Base-by-base conservation (phyloP, 2,113 vertebrate genomes). In the Garra rufa region DNA sequence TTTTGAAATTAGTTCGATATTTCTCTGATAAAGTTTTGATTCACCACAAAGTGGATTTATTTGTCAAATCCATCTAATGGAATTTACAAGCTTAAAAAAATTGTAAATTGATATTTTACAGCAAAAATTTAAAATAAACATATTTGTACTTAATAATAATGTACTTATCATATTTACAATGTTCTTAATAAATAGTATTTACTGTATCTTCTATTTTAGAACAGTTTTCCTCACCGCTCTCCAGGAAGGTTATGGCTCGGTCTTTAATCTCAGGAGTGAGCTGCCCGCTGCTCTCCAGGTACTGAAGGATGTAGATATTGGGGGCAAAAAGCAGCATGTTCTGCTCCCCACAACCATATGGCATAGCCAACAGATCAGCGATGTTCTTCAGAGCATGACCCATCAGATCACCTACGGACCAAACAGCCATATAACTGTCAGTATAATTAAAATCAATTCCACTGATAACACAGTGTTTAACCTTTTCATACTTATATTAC, bases 251-350 rank as follows among this genome's bases (percentile, higher is more conserved):
- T 7, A 2, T 3, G 11, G 88, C 86, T 48, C 24, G 61, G n/a
- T 1, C 57, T 61, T 13, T 55, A 52, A 89, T 88, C 14, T 43
- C 69, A 1, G 78, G 19, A 2, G 88, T 87, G 70, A 89, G 82
- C 82, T 86, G 88, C 38, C 91, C 82, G 26, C 94, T 95, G 88
- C 90, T 88, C 76, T 93, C 89, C 75, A 96, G 90, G 81, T 96
- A 96, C 73, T 87, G 73, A 61, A 95, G 91, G 71, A 96, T 85
- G 74, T 94, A 96, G 92, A 97, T 95, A 81, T 97, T 96, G 10
- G 96, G 96, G 6, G 95, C 96, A n/a, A 97, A 96, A 17, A 78
- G 83, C 79, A 97, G 44, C 96, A 97, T 97, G 90, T 96, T 97
- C 90, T 99, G 96, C 82, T 96, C 95, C 71, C 95, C 95, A 71